Conservation (phyloP, 2,113 vertebrate species). For the Hippocampus mohnikei region DNA sequence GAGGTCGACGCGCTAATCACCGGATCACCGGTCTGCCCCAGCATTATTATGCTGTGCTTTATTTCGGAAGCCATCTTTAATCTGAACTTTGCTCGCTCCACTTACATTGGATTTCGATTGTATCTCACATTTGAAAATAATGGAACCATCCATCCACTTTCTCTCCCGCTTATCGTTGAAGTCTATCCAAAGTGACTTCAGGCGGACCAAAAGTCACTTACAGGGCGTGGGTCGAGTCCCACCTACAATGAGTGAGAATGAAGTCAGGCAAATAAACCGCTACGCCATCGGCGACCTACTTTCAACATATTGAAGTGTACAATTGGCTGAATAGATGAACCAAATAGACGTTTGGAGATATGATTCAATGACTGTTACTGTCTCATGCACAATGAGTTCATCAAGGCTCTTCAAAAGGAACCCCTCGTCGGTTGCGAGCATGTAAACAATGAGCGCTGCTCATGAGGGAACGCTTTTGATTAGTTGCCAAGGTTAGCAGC, state of each 20-base stretch:
- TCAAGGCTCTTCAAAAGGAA: neutral
- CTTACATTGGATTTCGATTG: neutral
- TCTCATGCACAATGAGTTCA: neutral
- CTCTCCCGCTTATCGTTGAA: neutral
- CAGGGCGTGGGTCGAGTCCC: no score
- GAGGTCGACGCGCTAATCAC: no score
- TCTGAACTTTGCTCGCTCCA: neutral
- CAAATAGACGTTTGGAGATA: neutral
- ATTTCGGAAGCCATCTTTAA: neutral
- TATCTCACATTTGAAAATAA: neutral
- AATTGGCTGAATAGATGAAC: neutral
- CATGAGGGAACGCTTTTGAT: neutral
- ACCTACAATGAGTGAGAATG: neutral
- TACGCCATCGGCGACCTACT: neutral
- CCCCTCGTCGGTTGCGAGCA: neutral
- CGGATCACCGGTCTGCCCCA: neutral
- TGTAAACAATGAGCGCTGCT: neutral
- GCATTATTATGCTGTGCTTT: neutral
- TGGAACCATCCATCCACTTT: neutral
- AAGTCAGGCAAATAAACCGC: neutral
- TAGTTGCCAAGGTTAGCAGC: slow-evolving; percentile 1
- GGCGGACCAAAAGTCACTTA: neutral
- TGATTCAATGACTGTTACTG: neutral
- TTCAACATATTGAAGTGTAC: neutral
- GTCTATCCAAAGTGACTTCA: neutral